These are phyloP conservation scores for Ecliptopera silaceata DNA, from an alignment of 2,888 invertebrate species.

Conservation along the genomic window DNA sequence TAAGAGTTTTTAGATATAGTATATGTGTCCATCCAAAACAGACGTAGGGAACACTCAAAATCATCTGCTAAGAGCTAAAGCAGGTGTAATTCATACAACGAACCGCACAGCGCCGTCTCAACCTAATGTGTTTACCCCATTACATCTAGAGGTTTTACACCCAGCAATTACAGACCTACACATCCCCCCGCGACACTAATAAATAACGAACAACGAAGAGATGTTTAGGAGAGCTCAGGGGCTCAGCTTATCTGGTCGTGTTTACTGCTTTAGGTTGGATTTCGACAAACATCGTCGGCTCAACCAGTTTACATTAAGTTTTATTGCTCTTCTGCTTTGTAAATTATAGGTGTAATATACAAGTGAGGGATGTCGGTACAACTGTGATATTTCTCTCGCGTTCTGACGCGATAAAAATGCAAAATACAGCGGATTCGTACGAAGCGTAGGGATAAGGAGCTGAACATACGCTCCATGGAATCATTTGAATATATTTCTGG, in stretches of 20 bases:
- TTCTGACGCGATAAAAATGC: constrained; percentile 63
- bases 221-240: constrained; percentile 37
- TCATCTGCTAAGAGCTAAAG: constrained; percentile 53
- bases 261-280: constrained; percentile 59
- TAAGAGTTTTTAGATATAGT: too few species aligned
- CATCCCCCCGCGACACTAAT: constrained; percentile 32
- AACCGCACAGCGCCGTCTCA: constrained; percentile 57
- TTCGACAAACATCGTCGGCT: constrained; percentile 71
- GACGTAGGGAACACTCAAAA: constrained; percentile 40
- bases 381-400: constrained; percentile 54
- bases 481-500: constrained; percentile 17
- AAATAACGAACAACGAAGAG: constrained; percentile 40
- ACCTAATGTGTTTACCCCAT: constrained; percentile 76
- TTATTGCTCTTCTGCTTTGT: constrained; percentile 75
- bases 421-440: constrained; percentile 45
- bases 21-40: too few species aligned
- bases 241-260: constrained; percentile 55
- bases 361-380: constrained; percentile 45
- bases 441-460: constrained; percentile 13
- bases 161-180: constrained; percentile 51
- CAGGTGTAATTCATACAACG: constrained; percentile 65
- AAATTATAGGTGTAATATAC: constrained; percentile 73
- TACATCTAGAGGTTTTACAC: constrained; percentile 60
- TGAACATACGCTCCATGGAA: constrained; percentile 11
- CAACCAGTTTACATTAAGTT: constrained; percentile 75